Conservation (phyloP, 2,888 invertebrate genomes). For the Nematopogon swammerdamellus region DNA sequence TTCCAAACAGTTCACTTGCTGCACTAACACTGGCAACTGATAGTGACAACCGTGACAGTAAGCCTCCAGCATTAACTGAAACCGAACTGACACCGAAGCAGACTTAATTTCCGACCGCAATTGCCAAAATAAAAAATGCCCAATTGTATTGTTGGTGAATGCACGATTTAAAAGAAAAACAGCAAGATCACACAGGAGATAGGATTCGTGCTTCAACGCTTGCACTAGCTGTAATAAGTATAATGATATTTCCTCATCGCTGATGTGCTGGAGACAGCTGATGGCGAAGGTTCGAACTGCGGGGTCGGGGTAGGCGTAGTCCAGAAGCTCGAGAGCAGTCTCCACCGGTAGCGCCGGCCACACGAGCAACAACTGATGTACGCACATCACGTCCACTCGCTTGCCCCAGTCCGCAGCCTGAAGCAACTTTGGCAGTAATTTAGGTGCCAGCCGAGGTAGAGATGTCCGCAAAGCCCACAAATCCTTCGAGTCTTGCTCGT, state of each 20-base stretch:
- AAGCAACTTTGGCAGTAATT: slow-evolving; percentile 77
- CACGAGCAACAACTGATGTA: slow-evolving; percentile 68
- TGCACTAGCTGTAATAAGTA: slow-evolving; percentile 94
- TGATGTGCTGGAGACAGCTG: slow-evolving; percentile 67
- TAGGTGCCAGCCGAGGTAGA: slow-evolving; percentile 62
- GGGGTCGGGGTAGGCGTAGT: slow-evolving; percentile 91
- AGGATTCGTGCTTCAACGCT: slow-evolving; percentile 89
- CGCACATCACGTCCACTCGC: slow-evolving; percentile 76
- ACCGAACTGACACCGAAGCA: slow-evolving; percentile 82
- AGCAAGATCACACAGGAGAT: slow-evolving; percentile 85
- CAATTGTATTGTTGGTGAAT: slow-evolving; percentile 85
- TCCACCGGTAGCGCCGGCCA: slow-evolving; percentile 84
- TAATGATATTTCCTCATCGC: slow-evolving; percentile 85
- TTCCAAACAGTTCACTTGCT: slow-evolving; percentile 75
- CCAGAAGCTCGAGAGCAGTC: slow-evolving; percentile 81
- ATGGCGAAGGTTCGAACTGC: slow-evolving; percentile 86
- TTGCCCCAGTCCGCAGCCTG: slow-evolving; percentile 93
- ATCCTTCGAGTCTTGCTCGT: slow-evolving; percentile 73
- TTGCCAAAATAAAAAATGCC: slow-evolving; percentile 94
- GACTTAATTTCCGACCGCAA: slow-evolving; percentile 89
- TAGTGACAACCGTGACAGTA: slow-evolving; percentile 87
- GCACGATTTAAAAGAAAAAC: slow-evolving; percentile 83
- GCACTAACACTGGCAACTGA: slow-evolving; percentile 72
- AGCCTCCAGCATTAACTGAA: slow-evolving; percentile 87
- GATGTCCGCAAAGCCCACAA: slow-evolving; percentile 60